phyloP scores from a whole-genome alignment of 2,113 vertebrate genomes.

The Calonectris borealis region DNA sequence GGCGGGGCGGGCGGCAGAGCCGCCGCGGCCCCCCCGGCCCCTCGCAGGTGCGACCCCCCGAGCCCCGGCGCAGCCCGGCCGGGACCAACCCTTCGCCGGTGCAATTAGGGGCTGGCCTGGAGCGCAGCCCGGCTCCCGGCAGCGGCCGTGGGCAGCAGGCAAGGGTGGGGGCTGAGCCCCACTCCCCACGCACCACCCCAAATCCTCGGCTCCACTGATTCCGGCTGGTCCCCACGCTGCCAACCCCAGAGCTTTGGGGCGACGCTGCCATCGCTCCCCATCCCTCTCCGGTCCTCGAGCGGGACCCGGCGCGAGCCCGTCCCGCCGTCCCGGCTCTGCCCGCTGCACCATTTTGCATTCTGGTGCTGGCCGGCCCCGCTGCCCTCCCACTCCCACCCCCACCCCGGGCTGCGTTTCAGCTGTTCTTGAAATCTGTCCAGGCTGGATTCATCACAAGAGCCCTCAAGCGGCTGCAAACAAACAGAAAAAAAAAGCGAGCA shows the following conservation, averaged over 20 bases:
- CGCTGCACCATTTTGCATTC: constrained; percentile 53
- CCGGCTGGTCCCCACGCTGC: accelerated
- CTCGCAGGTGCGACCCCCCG: background rate
- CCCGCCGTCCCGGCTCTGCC: background rate
- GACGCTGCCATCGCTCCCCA: background rate
- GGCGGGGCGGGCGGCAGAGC: accelerated
- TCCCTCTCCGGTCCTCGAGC: background rate
- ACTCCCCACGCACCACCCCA: background rate
- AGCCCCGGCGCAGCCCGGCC: background rate
- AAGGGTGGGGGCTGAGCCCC: background rate
- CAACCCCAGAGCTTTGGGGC: background rate
- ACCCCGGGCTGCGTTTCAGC: constrained; percentile 57
- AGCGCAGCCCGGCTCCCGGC: background rate
- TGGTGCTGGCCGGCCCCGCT: constrained; percentile 42
- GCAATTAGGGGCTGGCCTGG: background rate
- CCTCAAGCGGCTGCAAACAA: constrained; percentile 69
- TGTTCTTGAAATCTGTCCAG: constrained; percentile 60
- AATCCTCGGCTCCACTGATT: background rate
- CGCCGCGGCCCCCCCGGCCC: background rate
- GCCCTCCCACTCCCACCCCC: constrained; percentile 65
- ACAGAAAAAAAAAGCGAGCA: background rate
- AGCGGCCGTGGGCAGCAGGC: background rate
- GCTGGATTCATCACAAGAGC: constrained; percentile 69
- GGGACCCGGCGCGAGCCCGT: background rate
- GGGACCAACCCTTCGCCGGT: background rate